Percentiles rank a stretch among this genome's conserved stretches.
Evolutionary conservation across 1,140 invertebrate genomes (phyloP).

Genomic region (Laupala kohalensis): DNA sequence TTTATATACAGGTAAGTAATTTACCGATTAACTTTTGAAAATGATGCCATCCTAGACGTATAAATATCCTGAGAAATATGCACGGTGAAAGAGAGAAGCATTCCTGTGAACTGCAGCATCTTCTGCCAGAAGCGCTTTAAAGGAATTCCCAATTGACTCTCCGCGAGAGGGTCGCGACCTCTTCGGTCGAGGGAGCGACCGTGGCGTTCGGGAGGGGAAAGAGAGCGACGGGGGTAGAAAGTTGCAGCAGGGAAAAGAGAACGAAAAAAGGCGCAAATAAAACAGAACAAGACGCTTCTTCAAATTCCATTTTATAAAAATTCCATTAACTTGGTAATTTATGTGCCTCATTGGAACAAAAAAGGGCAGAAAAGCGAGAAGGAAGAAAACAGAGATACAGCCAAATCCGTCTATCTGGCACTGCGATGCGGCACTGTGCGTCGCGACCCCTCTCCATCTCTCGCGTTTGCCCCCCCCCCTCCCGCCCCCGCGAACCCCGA

Average conservation of each 20-base stretch:
- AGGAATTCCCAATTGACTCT: background rate
- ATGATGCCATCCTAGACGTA: no score
- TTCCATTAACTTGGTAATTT: conserved; percentile 18
- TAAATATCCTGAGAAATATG: no score
- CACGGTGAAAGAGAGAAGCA: no score
- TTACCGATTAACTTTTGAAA: no score
- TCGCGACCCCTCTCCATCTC: background rate
- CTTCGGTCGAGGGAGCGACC: no score
- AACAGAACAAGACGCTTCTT: conserved; percentile 5
- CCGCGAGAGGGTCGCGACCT: no score
- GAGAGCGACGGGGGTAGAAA: background rate
- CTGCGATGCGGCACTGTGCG: background rate
- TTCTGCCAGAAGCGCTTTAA: no score
- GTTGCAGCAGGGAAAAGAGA: background rate
- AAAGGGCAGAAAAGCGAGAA: conserved; percentile 5
- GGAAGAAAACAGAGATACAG: conserved; percentile 6
- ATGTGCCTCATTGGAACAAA: conserved; percentile 16
- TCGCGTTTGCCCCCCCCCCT: background rate
- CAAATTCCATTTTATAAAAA: conserved; percentile 15
- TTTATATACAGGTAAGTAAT: no score
- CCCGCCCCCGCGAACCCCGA: background rate
- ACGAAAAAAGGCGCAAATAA: background rate
- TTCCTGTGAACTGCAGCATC: no score
- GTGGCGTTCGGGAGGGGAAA: background rate
- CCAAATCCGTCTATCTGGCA: background rate